Evolutionary conservation across 2,797 vertebrate genomes (phyloP).

Genomic region (Sphaeramia orbicularis): DNA sequence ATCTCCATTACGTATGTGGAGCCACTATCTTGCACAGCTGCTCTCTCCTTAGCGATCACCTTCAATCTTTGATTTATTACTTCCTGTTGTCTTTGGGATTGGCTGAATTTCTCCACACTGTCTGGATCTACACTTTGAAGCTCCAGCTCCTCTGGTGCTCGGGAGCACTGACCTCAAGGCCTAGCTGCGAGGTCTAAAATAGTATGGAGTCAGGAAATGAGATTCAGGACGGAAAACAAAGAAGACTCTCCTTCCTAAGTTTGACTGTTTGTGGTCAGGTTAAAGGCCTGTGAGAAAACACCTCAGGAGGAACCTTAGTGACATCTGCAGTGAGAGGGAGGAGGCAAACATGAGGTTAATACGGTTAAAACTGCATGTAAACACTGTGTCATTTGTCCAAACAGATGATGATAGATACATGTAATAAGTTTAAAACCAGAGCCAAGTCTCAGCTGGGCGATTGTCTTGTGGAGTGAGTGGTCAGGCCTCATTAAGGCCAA

Average conservation of each 20-base stretch:
- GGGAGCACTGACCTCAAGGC: conserved; percentile 57
- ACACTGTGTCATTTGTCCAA: background rate
- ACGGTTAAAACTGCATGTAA: conserved; percentile 12
- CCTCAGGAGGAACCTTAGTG: background rate
- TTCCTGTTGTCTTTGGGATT: conserved; percentile 70
- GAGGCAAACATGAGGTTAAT: background rate
- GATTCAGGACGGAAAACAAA: conserved; percentile 61
- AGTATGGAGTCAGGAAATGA: conserved; percentile 49
- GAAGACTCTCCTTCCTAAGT: conserved; percentile 20
- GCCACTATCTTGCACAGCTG: conserved; percentile 64
- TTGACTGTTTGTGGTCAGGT: conserved; percentile 42
- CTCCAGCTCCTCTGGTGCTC: conserved; percentile 30
- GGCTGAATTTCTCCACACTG: conserved; percentile 23
- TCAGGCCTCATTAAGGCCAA: conserved; percentile 34
- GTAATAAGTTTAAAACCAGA: background rate
- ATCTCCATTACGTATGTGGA: conserved; percentile 40
- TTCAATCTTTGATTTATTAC: conserved; percentile 72
- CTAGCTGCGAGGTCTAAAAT: conserved; percentile 45
- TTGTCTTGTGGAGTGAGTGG: conserved; percentile 12
- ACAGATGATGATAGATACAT: conserved; percentile 4
- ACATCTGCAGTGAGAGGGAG: background rate
- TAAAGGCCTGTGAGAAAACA: conserved; percentile 34
- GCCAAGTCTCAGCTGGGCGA: conserved; percentile 10
- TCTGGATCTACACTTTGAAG: conserved; percentile 25
- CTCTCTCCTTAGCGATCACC: conserved; percentile 49